A percentile compares a stretch with the other conserved stretches of the same genome.
Conservation (phyloP, 2,113 vertebrate genomes). For the Sturnus vulgaris region DNA sequence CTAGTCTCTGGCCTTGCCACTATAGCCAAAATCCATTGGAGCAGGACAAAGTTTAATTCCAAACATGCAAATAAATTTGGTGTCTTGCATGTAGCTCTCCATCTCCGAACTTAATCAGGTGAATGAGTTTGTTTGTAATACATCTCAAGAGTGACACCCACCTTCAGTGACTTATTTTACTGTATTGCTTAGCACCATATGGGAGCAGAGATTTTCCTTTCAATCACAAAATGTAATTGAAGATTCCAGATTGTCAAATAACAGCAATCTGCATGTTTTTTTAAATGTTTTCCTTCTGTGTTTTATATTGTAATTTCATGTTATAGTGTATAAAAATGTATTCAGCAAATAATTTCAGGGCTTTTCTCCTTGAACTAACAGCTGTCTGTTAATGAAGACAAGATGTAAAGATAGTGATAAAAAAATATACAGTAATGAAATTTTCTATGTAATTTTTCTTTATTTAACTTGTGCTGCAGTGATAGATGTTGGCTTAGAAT, state of each 20-base stretch:
- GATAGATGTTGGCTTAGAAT: background rate
- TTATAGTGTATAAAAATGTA: background rate
- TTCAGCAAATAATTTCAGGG: background rate
- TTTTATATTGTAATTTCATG: background rate
- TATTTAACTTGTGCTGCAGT: background rate
- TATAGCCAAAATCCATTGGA: background rate
- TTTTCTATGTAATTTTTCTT: background rate
- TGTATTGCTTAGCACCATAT: background rate
- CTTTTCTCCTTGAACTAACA: background rate
- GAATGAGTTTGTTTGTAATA: background rate
- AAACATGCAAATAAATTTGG: background rate
- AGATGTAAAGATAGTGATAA: background rate
- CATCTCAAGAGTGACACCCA: background rate
- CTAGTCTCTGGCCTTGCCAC: background rate
- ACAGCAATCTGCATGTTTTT: background rate
- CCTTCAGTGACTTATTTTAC: background rate
- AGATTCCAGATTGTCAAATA: background rate
- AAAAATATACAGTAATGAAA: background rate
- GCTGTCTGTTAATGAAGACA: background rate
- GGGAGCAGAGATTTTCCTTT: background rate
- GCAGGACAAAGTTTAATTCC: background rate
- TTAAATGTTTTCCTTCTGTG: background rate
- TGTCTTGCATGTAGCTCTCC: background rate
- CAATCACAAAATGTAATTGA: background rate
- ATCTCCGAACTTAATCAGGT: background rate